Evolutionary conservation across 2,113 vertebrate genomes (phyloP).

Genomic region (Trogon surrucura): DNA sequence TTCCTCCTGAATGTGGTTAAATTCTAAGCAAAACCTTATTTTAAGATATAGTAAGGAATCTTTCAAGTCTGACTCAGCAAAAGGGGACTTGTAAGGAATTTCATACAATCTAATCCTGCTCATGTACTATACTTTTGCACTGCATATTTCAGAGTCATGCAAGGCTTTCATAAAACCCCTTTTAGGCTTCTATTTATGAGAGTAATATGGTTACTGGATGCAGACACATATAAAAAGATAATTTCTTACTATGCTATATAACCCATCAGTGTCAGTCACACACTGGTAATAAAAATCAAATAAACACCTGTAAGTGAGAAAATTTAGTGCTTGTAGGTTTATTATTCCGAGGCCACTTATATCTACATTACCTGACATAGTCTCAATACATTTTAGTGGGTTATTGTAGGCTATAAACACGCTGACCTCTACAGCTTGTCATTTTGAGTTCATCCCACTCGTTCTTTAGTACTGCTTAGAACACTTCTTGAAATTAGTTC

Average conservation of each 20-base stretch:
- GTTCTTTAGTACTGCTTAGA: constrained; percentile 26
- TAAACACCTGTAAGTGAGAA: constrained; percentile 48
- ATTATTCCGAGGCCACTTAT: constrained; percentile 31
- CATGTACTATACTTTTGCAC: neutral
- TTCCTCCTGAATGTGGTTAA: neutral
- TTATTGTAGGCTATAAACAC: constrained; percentile 1
- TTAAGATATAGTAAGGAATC: neutral
- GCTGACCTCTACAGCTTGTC: neutral
- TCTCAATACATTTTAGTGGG: neutral
- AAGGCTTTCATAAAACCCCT: neutral
- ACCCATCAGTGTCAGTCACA: neutral
- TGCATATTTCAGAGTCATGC: neutral
- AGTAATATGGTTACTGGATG: neutral
- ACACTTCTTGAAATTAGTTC: constrained; percentile 44
- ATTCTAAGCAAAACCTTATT: neutral
- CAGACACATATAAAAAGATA: neutral
- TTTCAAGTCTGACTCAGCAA: neutral
- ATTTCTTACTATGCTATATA: neutral
- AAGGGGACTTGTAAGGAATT: neutral
- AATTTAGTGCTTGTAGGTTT: constrained; percentile 27
- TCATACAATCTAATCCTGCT: neutral
- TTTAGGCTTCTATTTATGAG: neutral
- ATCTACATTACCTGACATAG: neutral
- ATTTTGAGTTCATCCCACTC: constrained; percentile 30
- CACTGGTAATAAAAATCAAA: neutral